Evolutionary conservation across 2,113 vertebrate genomes (phyloP), one percentile per base, ranked within the genome.

Genomic region (Crocuta crocuta): DNA sequence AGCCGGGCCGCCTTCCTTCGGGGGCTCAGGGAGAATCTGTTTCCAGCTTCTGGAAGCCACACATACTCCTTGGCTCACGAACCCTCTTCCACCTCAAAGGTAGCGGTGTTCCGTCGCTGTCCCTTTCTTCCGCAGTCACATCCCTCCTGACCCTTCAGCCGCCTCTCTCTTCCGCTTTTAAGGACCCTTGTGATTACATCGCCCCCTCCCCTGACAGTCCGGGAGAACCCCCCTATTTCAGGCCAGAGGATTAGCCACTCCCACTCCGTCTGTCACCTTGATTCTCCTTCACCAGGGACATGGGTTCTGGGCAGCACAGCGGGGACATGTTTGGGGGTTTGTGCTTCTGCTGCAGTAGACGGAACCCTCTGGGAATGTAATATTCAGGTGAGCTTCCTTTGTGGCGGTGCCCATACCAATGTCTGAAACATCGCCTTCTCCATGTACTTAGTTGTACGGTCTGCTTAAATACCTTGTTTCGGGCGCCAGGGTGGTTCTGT

Each of bases 21-120:
- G 43, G 74, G 23, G 15, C 61, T 80, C 11, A 8, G 10, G 35
- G 45, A 71, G 17, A 66, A 48, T 70, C 16, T 6, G 23, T 24
- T 53, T 23, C 58, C 11, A 45, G 74, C 28, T 45, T 53, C 70
- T 43, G 1, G 16, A 73, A 78, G 74, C 33, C 0, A 10, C 79
- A 10, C 55, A 5, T 28, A 23, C 39, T 63, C 16, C 79, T 63
- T 70, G 70, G 82, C 79, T 50, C 2, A 0, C 31, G 81, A 39
- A 26, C 71, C 23, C 24, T 50, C 28, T 9, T 61, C 19, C 4
- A 0, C 66, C 31, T 16, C 84, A 58, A 19, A 73, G 89, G 55
- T 24, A 39, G 55, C 5, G 0, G 1, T 2, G 19, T 2, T 53
- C 5, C 12, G 2, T 39, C 23, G 35, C 21, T 4, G 17, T 33